A percentile compares a stretch with the other conserved stretches of the same genome.
These are phyloP conservation scores for Pithys albifrons DNA, from an alignment of 2,113 vertebrate species.

Conservation along the genomic window DNA sequence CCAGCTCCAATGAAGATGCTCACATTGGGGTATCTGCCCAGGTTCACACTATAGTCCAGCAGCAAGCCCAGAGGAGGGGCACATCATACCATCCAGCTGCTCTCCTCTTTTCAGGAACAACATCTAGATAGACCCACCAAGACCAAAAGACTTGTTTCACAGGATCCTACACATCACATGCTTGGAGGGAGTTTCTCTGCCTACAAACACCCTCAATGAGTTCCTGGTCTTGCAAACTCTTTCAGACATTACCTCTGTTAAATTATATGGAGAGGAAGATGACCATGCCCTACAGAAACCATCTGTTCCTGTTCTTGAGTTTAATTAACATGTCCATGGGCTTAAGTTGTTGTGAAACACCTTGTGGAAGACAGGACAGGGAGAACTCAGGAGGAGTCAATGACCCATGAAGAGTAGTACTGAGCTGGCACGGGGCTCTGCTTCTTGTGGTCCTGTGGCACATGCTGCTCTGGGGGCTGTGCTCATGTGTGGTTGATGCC, in stretches of 20 bases:
- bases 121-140: not conserved
- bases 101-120: not conserved
- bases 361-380: not conserved
- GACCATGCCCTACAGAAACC: not conserved
- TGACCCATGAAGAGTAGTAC: not conserved
- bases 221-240: conserved; percentile 8
- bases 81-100: too few species aligned
- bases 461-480: not conserved
- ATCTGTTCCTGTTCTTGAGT: not conserved
- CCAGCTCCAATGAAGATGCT: not conserved
- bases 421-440: not conserved
- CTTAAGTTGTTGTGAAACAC: not conserved
- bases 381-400: not conserved
- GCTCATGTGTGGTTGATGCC: accelerated
- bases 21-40: not conserved
- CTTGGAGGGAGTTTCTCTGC: not conserved
- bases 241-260: not conserved
- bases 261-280: conserved; percentile 11
- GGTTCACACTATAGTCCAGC: not conserved
- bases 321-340: not conserved
- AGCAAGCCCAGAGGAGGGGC: not conserved
- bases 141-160: conserved; percentile 24
- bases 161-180: not conserved
- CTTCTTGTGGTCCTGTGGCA: not conserved
- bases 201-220: not conserved